Conservation (phyloP, 2,888 invertebrate species). For the Caenorhabditis sp. region DNA sequence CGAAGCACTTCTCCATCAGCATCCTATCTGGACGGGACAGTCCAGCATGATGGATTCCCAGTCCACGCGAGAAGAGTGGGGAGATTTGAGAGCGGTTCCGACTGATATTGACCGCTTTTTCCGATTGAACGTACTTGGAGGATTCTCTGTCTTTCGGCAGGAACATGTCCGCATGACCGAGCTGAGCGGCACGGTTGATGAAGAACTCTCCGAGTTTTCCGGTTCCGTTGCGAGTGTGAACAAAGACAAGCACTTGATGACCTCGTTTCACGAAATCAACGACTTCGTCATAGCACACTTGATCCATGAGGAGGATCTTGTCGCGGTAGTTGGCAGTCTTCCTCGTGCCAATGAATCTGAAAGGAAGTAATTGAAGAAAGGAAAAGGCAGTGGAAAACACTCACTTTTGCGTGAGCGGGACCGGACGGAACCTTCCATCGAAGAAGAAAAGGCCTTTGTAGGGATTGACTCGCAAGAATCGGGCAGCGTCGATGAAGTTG, state of each 20-base stretch:
- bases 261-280: constrained; percentile 89
- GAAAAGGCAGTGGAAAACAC: not conserved
- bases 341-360: constrained; percentile 75
- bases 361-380: constrained; percentile 12
- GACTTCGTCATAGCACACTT: constrained; percentile 90
- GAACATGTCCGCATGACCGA: constrained; percentile 65
- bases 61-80: constrained; percentile 89
- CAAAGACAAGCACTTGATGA: constrained; percentile 89
- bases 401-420: constrained; percentile 80
- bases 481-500: constrained; percentile 95
- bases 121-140: constrained; percentile 60
- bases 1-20: constrained; percentile 91
- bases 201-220: constrained; percentile 89
- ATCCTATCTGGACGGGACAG: constrained; percentile 90
- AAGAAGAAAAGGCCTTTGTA: constrained; percentile 83
- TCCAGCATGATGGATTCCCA: constrained; percentile 97
- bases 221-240: constrained; percentile 97
- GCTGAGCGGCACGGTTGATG: constrained; percentile 85
- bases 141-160: constrained; percentile 57
- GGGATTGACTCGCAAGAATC: constrained; percentile 93
- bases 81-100: constrained; percentile 81
- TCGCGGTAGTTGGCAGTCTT: constrained; percentile 58
- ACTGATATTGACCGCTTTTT: constrained; percentile 65
- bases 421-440: constrained; percentile 91
- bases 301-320: constrained; percentile 63